Conservation (phyloP, 2,113 vertebrate genomes). For the Planiliza haematocheilus region DNA sequence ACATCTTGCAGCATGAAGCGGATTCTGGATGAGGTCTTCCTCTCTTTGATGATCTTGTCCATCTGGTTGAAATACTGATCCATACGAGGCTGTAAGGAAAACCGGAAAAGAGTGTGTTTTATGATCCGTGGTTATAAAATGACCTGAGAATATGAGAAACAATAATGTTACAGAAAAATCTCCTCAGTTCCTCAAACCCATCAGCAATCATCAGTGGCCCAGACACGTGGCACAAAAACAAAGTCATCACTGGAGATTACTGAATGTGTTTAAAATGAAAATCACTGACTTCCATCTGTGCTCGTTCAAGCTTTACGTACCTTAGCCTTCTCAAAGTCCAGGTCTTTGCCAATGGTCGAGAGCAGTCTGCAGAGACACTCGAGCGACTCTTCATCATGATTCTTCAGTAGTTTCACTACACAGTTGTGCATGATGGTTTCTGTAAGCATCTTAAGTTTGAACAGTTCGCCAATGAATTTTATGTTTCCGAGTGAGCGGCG, state of each 20-base stretch:
- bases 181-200: constrained; percentile 50
- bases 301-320: constrained; percentile 68
- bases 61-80: constrained; percentile 98
- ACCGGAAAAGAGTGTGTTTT: neutral
- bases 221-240: constrained; percentile 56
- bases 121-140: neutral
- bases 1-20: constrained; percentile 98
- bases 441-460: constrained; percentile 98
- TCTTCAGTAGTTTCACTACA: constrained; percentile 97
- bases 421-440: constrained; percentile 99
- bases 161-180: neutral
- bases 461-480: constrained; percentile 98
- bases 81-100: constrained; percentile 90
- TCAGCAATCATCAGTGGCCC: constrained; percentile 56
- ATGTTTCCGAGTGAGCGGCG: constrained; percentile 96
- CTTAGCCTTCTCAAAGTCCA: constrained; percentile 97
- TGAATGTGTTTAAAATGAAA: neutral
- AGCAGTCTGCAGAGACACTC: constrained; percentile 97
- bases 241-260: constrained; percentile 29
- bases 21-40: constrained; percentile 95
- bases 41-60: constrained; percentile 98
- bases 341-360: constrained; percentile 97
- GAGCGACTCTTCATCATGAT: constrained; percentile 96
- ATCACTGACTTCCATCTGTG: neutral
- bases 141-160: neutral